Evolutionary conservation across 2,113 vertebrate genomes (phyloP), one percentile per base, ranked within the genome.

Genomic region (Triplophysa rosa): DNA sequence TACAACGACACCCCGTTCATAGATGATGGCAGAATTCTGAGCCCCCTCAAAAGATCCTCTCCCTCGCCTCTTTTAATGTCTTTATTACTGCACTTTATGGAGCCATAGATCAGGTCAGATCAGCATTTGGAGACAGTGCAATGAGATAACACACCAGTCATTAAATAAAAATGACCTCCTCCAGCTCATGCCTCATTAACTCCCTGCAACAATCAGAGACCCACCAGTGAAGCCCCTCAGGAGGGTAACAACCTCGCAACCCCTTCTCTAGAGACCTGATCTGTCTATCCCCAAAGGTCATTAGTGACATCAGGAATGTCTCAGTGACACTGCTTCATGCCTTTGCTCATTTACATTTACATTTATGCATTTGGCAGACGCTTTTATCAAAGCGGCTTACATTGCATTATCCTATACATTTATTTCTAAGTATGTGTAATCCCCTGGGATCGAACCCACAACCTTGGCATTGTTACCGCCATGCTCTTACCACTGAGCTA

Each of bases 141-240:
- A 74, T 66, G 66, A 79, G 80, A 49, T 67, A 71, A 79, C 64
- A 76, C 69, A 76, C 72, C 49, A 67, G 17, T 77, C 79, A 82
- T 82, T 79, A 83, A 83, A 86, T 81, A 83, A 81, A 78, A 37
- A 83, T 82, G 79, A 69, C 72, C 58, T 72, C 77, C 47, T 78
- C 40, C 45, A 54, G 71, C 66, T 86, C 67, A 71, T 68, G 70
- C 79, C 37, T 86, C 82, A 83, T 77, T 83, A 81, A 74, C 69
- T 78, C 14, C 40, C 49, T 23, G 52, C 71, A 78, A 79, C 66
- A 81, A 79, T 83, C 65, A 76, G 59, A 67, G 59, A 49, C 26
- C 10, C 21, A 37, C 24, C 14, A 24, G 52, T 67, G 54, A 33
- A 63, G 70, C 64, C 80, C 63, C 75, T 84, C n/a, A 2, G 69